Evolutionary conservation across 2,888 invertebrate genomes (phyloP).

Genomic region (Escarpia spicata): DNA sequence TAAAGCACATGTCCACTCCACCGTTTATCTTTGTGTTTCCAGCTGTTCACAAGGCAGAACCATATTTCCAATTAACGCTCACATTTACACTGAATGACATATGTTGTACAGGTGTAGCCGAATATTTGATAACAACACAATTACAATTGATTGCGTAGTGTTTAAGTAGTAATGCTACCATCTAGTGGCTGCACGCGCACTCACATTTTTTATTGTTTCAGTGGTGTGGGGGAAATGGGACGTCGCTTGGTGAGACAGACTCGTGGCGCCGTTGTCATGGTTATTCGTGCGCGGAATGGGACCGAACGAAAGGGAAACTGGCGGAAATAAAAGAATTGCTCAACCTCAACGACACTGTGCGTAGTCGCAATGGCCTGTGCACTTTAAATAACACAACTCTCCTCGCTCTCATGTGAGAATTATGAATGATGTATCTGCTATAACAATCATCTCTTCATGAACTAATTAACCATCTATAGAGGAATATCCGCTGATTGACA

Average conservation of each 20-base stretch:
- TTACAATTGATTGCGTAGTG: not conserved
- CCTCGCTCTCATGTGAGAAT: not conserved
- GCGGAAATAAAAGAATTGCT: constrained; percentile 7
- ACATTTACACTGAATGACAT: not conserved
- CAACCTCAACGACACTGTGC: not conserved
- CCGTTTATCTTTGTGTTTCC: not conserved
- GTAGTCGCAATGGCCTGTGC: not conserved
- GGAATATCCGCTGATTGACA: not conserved
- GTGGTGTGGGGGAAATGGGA: not conserved
- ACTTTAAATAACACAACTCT: not conserved
- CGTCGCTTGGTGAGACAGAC: not conserved
- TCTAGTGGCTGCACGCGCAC: not conserved
- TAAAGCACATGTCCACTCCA: not conserved
- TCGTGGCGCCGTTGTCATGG: not conserved
- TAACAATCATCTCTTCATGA: too few relatives aligned
- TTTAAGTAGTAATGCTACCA: not conserved
- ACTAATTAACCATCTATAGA: not conserved
- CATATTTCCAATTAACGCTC: not conserved
- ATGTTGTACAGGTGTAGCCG: too few relatives aligned
- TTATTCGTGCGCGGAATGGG: not conserved
- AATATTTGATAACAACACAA: not conserved
- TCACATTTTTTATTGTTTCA: not conserved
- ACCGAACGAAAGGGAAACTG: not conserved
- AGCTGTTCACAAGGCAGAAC: not conserved
- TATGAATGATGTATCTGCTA: not conserved